phyloP scores from a whole-genome alignment of 1,140 invertebrate genomes.

The Pentalonia nigronervosa region DNA sequence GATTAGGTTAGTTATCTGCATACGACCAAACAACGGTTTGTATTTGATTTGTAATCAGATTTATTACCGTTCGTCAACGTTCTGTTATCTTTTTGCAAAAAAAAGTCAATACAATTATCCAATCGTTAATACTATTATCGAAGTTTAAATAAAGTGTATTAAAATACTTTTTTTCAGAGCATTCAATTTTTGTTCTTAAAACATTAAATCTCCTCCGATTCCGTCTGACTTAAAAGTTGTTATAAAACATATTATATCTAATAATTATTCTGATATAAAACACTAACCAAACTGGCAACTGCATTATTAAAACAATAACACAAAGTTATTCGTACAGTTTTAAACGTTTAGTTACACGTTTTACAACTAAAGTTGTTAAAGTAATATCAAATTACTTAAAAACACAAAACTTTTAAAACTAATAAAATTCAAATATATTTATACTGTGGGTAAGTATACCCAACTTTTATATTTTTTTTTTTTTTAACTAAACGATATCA shows the following conservation, averaged over 20 bases:
- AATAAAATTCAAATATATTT: neutral
- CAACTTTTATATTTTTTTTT: neutral
- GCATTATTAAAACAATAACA: neutral
- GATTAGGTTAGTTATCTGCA: neutral
- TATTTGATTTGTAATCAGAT: neutral
- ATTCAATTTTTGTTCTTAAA: neutral
- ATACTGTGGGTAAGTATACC: neutral
- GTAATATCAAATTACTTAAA: slow-evolving; percentile 9
- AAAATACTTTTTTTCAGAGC: neutral
- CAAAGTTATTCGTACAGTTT: neutral
- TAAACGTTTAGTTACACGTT: neutral
- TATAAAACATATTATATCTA: neutral
- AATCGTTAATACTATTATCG: neutral
- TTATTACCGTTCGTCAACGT: neutral
- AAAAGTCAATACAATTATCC: neutral
- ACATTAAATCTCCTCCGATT: neutral
- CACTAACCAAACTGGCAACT: neutral
- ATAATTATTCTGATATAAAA: neutral
- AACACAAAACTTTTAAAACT: neutral
- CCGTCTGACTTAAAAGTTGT: neutral
- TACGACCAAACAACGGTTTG: neutral
- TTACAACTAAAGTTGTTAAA: slow-evolving; percentile 20
- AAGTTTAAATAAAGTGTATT: neutral
- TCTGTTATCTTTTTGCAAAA: neutral
- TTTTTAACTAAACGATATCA: neutral